Conservation (phyloP, 2,888 invertebrate genomes). For the Temnothorax ravouxi region DNA sequence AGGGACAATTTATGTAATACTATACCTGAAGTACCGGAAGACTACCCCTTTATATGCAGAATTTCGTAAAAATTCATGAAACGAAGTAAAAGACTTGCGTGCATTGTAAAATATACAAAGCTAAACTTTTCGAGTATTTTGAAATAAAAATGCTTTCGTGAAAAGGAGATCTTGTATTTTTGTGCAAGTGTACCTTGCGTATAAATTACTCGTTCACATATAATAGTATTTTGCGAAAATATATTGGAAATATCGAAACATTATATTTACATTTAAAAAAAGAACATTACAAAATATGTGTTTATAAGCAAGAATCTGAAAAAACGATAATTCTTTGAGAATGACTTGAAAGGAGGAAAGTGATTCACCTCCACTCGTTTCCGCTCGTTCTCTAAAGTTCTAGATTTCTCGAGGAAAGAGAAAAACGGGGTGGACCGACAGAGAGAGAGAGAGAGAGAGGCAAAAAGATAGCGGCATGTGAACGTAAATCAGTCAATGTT, state of each 20-base stretch:
- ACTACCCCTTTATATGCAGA: background rate
- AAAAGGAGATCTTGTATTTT: background rate
- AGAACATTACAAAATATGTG: background rate
- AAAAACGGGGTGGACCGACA: background rate
- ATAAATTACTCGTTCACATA: background rate
- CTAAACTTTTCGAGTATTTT: background rate
- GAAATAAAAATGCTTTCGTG: background rate
- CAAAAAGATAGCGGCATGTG: conserved; percentile 48
- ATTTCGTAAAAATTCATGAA: conserved; percentile 16
- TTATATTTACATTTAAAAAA: background rate
- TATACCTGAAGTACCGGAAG: background rate
- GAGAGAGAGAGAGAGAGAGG: background rate
- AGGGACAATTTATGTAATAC: background rate
- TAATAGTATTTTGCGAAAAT: background rate
- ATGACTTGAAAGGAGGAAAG: background rate
- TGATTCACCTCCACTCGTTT: background rate
- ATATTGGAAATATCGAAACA: background rate
- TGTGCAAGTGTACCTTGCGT: background rate
- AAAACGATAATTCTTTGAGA: conserved; percentile 9
- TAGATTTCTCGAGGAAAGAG: background rate
- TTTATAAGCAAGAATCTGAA: background rate
- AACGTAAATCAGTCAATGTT: conserved; percentile 68
- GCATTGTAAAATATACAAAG: background rate
- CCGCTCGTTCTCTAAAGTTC: background rate
- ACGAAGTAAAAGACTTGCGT: background rate